Conservation (phyloP, 92 coral and sea anemone genomes). For the Pocillopora grandis region DNA sequence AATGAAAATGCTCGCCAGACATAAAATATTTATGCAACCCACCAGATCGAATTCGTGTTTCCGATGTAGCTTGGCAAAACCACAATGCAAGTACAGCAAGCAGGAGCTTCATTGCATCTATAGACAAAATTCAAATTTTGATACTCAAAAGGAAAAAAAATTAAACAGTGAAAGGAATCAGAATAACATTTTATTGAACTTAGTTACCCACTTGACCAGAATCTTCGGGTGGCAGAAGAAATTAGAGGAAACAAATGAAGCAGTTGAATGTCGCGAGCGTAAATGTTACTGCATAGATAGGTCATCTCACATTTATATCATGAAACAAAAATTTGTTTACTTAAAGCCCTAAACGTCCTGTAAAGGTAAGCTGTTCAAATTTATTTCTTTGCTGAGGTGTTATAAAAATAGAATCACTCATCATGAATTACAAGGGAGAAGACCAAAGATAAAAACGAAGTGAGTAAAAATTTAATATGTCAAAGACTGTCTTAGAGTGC, state of each 20-base stretch:
- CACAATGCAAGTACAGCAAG: background rate
- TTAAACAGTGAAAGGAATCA: no score
- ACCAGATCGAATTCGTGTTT: constrained; percentile 4
- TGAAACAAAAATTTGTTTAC: background rate
- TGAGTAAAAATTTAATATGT: no score
- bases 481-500: no score
- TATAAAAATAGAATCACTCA: background rate
- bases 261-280: background rate
- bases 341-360: background rate
- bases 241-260: background rate
- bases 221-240: no score
- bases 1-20: background rate
- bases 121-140: background rate
- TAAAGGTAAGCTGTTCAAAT: constrained; percentile 4
- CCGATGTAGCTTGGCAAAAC: constrained; percentile 5
- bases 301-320: background rate
- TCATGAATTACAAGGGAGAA: no score
- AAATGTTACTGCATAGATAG: background rate
- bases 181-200: no score
- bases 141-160: no score
- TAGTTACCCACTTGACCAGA: no score
- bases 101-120: background rate
- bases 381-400: background rate
- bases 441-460: no score
- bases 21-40: background rate